Evolutionary conservation across 1,140 invertebrate species (phyloP).

Genomic region (Gonioctena quinquepunctata): DNA sequence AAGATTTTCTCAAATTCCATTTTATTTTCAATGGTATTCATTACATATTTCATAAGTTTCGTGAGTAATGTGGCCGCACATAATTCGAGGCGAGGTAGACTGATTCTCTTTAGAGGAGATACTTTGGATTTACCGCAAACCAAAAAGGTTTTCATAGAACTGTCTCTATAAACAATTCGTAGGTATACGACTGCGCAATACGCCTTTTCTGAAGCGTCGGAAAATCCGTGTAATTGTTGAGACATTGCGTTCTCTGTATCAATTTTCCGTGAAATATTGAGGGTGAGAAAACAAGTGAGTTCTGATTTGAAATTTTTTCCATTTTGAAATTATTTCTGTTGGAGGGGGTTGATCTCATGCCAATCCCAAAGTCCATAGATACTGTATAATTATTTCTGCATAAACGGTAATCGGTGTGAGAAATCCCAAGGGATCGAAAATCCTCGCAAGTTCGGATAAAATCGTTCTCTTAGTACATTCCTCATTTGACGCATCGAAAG

Average conservation of each 20-base stretch:
- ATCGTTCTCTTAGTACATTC: too few species aligned
- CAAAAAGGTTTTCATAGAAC: conserved; percentile 27
- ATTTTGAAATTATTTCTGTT: not conserved
- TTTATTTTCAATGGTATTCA: not conserved
- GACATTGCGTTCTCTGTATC: too few species aligned
- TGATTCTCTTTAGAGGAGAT: conserved; percentile 37
- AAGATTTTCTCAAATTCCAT: conserved; percentile 21
- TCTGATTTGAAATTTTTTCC: not conserved
- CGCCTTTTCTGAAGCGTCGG: conserved; percentile 44
- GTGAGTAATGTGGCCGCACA: conserved; percentile 29
- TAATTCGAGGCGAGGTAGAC: conserved; percentile 38
- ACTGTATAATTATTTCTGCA: too few species aligned
- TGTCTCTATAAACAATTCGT: conserved; percentile 18
- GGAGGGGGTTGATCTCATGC: not conserved
- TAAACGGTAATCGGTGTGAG: too few species aligned
- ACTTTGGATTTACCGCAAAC: conserved; percentile 40
- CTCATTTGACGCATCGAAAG: too few species aligned
- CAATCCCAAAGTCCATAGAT: too few species aligned
- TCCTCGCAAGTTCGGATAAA: too few species aligned
- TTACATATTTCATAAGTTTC: conserved; percentile 10
- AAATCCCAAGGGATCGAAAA: too few species aligned
- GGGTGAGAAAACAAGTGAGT: not conserved
- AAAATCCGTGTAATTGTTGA: conserved; percentile 43
- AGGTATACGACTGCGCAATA: conserved; percentile 45
- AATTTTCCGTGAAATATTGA: not conserved